These are phyloP conservation scores for Pimpla rufipes DNA, from an alignment of 2,888 invertebrate species.

Conservation along the genomic window DNA sequence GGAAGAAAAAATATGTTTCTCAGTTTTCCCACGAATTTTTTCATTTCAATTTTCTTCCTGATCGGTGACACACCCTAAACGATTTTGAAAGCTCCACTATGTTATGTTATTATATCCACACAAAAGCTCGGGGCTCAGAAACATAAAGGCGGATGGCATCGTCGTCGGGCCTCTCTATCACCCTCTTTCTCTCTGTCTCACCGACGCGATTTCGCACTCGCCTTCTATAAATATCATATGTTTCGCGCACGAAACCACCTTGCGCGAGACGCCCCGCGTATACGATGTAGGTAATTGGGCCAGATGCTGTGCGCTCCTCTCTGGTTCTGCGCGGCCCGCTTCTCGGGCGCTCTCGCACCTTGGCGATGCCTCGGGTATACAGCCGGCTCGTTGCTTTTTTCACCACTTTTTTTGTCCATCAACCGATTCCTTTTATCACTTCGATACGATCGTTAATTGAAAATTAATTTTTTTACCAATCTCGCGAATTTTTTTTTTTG, in stretches of 20 bases:
- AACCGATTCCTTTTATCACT: neutral
- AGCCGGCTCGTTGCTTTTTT: conserved; percentile 10
- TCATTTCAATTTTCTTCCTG: neutral
- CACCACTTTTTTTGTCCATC: conserved; percentile 7
- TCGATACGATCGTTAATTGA: neutral
- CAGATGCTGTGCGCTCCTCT: conserved; percentile 44
- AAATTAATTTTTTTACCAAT: neutral
- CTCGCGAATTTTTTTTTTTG: no score
- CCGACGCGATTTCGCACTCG: conserved; percentile 65
- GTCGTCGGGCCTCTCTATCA: conserved; percentile 9
- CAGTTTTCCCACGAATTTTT: neutral
- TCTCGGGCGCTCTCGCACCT: conserved; percentile 55
- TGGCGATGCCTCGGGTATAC: conserved; percentile 54
- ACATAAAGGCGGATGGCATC: conserved; percentile 10
- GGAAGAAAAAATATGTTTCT: no score
- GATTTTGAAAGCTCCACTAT: conserved; percentile 9
- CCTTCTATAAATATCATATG: conserved; percentile 62
- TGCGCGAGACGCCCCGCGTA: conserved; percentile 51
- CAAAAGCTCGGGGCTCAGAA: neutral
- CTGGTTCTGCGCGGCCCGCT: conserved; percentile 25
- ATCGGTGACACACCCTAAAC: neutral
- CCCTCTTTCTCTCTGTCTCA: conserved; percentile 9
- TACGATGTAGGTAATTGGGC: conserved; percentile 67
- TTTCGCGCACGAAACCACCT: conserved; percentile 68
- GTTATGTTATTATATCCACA: neutral